These are phyloP conservation scores for Leptinotarsa tumamoca DNA, from an alignment of 2,888 invertebrate genomes.

Conservation along the genomic window DNA sequence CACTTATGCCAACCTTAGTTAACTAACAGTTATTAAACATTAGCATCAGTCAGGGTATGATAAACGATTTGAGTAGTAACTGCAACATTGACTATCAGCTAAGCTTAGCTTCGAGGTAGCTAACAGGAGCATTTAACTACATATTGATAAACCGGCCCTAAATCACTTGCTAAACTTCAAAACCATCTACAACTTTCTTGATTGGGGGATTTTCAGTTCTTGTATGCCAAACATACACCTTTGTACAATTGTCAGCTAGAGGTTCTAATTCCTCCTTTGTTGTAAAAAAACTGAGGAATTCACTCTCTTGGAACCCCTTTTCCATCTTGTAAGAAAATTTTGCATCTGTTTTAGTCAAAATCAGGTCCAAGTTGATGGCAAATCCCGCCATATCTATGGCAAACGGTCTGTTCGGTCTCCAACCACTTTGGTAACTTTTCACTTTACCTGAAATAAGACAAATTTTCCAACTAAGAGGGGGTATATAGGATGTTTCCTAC, in stretches of 20 bases:
- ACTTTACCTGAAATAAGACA: constrained; percentile 67
- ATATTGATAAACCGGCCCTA: no score
- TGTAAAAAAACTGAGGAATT: constrained; percentile 81
- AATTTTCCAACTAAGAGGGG: neutral
- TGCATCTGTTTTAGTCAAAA: constrained; percentile 79
- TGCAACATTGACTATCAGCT: no score
- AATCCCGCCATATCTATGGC: constrained; percentile 99
- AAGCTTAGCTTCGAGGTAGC: no score
- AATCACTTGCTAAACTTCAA: constrained; percentile 58
- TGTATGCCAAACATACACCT: constrained; percentile 99
- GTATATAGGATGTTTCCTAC: no score
- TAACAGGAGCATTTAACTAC: no score
- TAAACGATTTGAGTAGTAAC: no score
- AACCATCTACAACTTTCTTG: constrained; percentile 72
- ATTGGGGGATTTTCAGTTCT: constrained; percentile 90
- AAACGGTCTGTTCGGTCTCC: constrained; percentile 92
- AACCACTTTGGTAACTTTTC: constrained; percentile 78
- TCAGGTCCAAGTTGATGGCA: constrained; percentile 83
- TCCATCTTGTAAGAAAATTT: constrained; percentile 86
- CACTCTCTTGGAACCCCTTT: constrained; percentile 90
- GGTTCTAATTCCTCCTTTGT: constrained; percentile 87
- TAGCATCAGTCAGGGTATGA: no score
- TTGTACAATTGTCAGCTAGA: constrained; percentile 88
- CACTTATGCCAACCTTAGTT: no score
- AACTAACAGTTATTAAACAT: no score